Conservation (phyloP, 2,797 vertebrate species). For the Catamblyrhynchus diadema region DNA sequence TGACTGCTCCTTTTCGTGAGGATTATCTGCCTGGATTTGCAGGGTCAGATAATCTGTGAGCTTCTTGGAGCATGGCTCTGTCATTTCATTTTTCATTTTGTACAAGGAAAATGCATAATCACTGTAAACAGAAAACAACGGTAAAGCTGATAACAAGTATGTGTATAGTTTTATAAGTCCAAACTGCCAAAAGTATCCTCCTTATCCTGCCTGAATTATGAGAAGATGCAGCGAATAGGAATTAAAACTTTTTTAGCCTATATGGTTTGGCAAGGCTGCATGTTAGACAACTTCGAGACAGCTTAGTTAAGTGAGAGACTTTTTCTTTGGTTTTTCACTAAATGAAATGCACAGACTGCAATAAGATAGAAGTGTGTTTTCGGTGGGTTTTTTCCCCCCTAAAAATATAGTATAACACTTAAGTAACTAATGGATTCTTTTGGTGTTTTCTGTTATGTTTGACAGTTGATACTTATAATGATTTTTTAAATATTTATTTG, state of each 20-base stretch:
- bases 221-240: background rate
- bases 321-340: background rate
- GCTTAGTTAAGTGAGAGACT: background rate
- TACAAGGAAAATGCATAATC: background rate
- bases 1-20: background rate
- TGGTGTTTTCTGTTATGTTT: background rate
- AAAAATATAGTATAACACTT: background rate
- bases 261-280: background rate
- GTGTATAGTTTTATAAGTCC: background rate
- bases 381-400: background rate
- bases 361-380: background rate
- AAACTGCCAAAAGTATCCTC: background rate
- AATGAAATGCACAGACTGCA: background rate
- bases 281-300: background rate
- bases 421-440: background rate
- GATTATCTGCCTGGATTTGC: conserved; percentile 7
- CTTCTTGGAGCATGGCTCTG: background rate
- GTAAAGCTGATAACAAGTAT: background rate
- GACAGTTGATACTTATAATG: background rate
- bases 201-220: background rate
- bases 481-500: background rate
- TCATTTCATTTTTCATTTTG: background rate
- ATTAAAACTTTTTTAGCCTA: background rate
- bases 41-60: background rate
- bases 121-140: background rate